Evolutionary conservation across 2,888 invertebrate genomes (phyloP).

Genomic region (Ethmia dodecea): DNA sequence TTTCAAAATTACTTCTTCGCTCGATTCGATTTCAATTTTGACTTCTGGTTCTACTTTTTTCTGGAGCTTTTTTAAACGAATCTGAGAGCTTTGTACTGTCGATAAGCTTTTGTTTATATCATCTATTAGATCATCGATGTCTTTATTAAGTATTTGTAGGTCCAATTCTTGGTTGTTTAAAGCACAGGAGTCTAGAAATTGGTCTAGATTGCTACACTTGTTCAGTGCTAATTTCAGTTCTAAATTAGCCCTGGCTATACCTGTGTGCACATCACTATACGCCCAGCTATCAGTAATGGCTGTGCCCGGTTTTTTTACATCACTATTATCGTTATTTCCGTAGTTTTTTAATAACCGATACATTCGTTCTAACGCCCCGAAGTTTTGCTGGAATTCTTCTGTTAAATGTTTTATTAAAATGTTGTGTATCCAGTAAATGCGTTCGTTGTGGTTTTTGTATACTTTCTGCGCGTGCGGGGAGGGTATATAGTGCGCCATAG

Average conservation of each 20-base stretch:
- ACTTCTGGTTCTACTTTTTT: constrained; percentile 33
- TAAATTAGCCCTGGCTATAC: constrained; percentile 47
- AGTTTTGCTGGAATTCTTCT: constrained; percentile 44
- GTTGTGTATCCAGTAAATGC: constrained; percentile 61
- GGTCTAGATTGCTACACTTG: constrained; percentile 56
- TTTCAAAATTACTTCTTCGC: constrained; percentile 38
- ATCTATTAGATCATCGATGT: constrained; percentile 58
- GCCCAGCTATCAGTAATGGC: constrained; percentile 53
- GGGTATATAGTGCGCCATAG: constrained; percentile 53
- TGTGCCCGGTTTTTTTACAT: constrained; percentile 39
- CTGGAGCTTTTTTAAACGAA: constrained; percentile 56
- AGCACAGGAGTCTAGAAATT: constrained; percentile 63
- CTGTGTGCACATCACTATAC: constrained; percentile 64
- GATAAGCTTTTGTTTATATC: constrained; percentile 48
- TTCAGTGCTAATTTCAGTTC: constrained; percentile 56
- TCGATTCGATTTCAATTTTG: constrained; percentile 13
- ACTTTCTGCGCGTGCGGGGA: constrained; percentile 29
- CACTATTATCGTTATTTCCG: constrained; percentile 34
- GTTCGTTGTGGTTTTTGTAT: constrained; percentile 63
- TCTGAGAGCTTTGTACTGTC: constrained; percentile 52
- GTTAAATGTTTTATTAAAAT: constrained; percentile 39
- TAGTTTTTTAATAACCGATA: constrained; percentile 60
- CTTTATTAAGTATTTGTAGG: constrained; percentile 47
- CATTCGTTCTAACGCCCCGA: constrained; percentile 54
- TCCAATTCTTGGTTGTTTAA: constrained; percentile 53